phyloP scores from a whole-genome alignment of 1,140 invertebrate species.

The Heliconius eleuchia region DNA sequence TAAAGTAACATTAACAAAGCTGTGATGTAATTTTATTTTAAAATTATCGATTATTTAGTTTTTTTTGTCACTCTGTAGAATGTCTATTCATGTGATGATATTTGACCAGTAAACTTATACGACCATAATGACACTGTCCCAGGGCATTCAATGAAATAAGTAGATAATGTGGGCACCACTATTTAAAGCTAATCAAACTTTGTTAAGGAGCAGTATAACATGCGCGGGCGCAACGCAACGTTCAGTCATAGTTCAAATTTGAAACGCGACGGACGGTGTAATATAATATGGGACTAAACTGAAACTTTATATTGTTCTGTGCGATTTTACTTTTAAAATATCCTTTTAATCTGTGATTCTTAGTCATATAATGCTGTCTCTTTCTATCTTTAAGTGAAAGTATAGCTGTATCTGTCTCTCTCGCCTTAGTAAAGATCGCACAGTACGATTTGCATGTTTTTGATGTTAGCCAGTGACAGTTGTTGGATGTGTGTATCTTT shows the following conservation, averaged over 20 bases:
- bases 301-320: constrained; percentile 4
- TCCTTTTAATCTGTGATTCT: not conserved
- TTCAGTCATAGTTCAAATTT: constrained; percentile 63
- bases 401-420: constrained; percentile 23
- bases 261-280: constrained; percentile 56
- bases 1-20: not conserved
- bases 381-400: not conserved
- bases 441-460: constrained; percentile 42
- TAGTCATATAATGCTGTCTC: constrained; percentile 14
- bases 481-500: constrained; percentile 50
- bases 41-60: not conserved
- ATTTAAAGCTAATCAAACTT: constrained; percentile 80
- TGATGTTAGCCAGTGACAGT: constrained; percentile 67
- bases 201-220: constrained; percentile 71
- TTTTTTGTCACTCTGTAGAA: not conserved
- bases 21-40: not conserved
- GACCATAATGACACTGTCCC: constrained; percentile 45
- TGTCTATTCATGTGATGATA: constrained; percentile 13
- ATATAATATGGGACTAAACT: constrained; percentile 14
- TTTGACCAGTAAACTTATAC: constrained; percentile 29
- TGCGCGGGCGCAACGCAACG: constrained; percentile 59
- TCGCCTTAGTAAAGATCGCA: constrained; percentile 19
- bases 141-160: constrained; percentile 70
- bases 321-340: constrained; percentile 15
- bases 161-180: constrained; percentile 73